Evolutionary conservation across 2,113 vertebrate genomes (phyloP).

Genomic region (Telmatochromis sp.): DNA sequence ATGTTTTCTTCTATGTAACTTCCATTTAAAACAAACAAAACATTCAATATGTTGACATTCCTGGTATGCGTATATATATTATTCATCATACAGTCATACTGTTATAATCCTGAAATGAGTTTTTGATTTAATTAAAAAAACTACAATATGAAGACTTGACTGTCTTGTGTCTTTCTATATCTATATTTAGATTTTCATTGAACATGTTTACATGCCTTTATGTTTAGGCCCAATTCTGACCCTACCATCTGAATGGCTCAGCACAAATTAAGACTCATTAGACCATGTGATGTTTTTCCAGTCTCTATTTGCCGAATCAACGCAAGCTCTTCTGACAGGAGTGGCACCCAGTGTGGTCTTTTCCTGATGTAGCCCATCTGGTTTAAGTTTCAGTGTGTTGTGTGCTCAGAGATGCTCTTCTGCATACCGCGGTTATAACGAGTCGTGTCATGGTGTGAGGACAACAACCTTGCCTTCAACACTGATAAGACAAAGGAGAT

Average conservation of each 20-base stretch:
- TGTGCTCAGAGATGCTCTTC: not conserved
- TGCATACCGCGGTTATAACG: not conserved
- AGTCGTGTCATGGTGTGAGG: not conserved
- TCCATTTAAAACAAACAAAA: not conserved
- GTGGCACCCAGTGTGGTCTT: not conserved
- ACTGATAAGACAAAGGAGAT: not conserved
- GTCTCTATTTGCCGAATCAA: not conserved
- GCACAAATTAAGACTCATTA: not conserved
- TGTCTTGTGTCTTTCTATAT: not conserved
- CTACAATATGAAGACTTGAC: not conserved
- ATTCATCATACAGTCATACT: not conserved
- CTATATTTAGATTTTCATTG: accelerated
- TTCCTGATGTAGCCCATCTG: not conserved
- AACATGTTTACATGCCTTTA: not conserved
- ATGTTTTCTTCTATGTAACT: not conserved
- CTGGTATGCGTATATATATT: not conserved
- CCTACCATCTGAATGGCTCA: not conserved
- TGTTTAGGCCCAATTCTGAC: not conserved
- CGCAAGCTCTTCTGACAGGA: not conserved
- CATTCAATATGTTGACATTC: not conserved
- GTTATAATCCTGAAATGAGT: conserved; percentile 2
- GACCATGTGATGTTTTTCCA: not conserved
- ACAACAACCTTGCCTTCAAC: not conserved
- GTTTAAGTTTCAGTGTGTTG: not conserved
- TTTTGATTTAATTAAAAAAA: conserved; percentile 36